Evolutionary conservation across 64 coral and sea anemone genomes (phyloP).

Genomic region (Dendronephthya gigantea): DNA sequence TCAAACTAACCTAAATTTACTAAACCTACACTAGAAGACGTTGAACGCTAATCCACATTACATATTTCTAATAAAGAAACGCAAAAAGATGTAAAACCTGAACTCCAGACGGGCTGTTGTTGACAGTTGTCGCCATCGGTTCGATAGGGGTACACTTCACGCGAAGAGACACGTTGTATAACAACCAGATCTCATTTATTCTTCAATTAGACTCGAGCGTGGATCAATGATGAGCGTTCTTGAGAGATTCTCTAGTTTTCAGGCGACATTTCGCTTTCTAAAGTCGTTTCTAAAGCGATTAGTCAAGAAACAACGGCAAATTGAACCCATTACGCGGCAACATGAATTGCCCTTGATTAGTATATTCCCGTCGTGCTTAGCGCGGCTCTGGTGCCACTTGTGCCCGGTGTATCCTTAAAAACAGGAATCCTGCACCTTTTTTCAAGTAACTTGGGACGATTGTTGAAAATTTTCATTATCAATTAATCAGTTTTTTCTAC

Average conservation of each 20-base stretch:
- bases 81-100: neutral
- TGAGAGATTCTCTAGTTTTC: neutral
- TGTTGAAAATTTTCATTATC: no score
- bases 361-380: conserved; percentile 2
- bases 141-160: neutral
- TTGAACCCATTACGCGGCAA: conserved; percentile 3
- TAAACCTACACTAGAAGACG: neutral
- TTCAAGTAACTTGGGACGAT: no score
- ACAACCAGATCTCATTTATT: neutral
- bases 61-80: neutral
- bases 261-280: neutral
- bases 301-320: neutral
- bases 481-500: no score
- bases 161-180: neutral
- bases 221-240: neutral
- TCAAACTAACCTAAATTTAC: neutral
- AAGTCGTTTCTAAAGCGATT: neutral
- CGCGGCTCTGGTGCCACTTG: neutral
- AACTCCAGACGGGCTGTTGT: conserved; percentile 12
- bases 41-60: neutral
- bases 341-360: neutral
- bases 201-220: neutral
- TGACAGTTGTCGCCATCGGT: neutral
- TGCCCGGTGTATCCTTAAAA: neutral
- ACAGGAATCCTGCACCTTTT: no score